A percentile compares a stretch with the other conserved stretches of the same genome.
These are phyloP conservation scores for Suncus etruscus DNA, from an alignment of 2,113 vertebrate genomes.

Conservation along the genomic window DNA sequence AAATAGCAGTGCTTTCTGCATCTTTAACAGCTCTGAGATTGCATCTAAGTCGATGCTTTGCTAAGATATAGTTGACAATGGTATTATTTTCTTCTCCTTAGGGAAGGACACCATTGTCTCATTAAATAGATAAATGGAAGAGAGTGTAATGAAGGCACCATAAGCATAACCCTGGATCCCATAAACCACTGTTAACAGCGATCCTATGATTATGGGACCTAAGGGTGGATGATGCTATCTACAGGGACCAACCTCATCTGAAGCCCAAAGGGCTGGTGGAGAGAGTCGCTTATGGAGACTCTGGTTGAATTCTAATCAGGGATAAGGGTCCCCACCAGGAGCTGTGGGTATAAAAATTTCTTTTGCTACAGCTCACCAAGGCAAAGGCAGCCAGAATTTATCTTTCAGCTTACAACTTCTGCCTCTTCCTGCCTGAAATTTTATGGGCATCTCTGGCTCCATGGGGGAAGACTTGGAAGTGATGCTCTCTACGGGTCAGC, in stretches of 20 bases:
- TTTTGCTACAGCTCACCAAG: fast-evolving
- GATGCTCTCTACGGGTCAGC: background rate
- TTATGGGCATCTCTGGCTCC: fast-evolving
- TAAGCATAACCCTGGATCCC: too few species aligned
- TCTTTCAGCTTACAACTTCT: too few species aligned
- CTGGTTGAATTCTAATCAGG: background rate
- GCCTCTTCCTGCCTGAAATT: background rate
- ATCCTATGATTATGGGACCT: background rate
- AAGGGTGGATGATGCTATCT: background rate
- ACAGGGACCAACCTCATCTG: background rate
- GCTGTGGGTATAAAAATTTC: background rate
- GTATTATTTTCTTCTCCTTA: constrained; percentile 49
- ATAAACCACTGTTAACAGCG: background rate
- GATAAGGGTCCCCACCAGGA: too few species aligned
- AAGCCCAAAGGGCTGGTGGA: background rate
- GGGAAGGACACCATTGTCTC: constrained; percentile 37
- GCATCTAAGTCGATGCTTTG: background rate
- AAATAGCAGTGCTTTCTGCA: fast-evolving
- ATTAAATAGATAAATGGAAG: constrained; percentile 35
- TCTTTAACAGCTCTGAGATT: background rate
- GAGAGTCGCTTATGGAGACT: fast-evolving
- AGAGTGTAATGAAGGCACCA: background rate
- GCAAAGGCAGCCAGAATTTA: background rate
- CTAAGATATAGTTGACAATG: background rate
- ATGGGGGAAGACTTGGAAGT: background rate